Base-by-base conservation (phyloP, 2,113 vertebrate genomes). In the Strigops habroptila region DNA sequence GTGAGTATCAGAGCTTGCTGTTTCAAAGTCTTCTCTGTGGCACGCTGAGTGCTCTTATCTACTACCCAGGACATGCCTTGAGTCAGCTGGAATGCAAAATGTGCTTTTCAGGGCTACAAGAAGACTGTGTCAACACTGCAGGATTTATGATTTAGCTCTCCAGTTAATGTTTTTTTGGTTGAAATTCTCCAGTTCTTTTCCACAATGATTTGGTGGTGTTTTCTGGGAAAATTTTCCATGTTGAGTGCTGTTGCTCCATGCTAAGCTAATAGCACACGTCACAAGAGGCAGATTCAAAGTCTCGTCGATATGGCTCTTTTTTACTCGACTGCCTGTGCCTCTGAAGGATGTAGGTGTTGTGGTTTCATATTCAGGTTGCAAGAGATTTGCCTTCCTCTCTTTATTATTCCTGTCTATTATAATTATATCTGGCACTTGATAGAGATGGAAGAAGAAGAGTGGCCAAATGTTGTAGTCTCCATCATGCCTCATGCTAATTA, bases 61-160 rank as follows among this genome's bases (percentile, higher is more conserved):
- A 41, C 77, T 73, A 48, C 52, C 62, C 68, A 49, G 62, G 65
- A 78, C 39, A 8, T 92, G 73, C 81, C 44, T 76, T 39, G 63
- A 60, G 53, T 87, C 86, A 93, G 46, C 85, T 88, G 91, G 95
- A 97, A 95, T 92, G 85, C 82, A 94, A 94, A 96, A 85, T 94
- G 75, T 94, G 68, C 93, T 77, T 92, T 68, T 90, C 0, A 5
- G 81, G 86, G 18, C 64, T 92, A 68, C 76, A 69, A 63, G 77
- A 94, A 88, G 77, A 52, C 48, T 84, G 18, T 86, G 75, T 92
- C 89, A 93, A 91, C 81, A 77, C 44, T 62, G 31, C 33, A 23
- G 67, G 4, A 12, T 43, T 88, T 85, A 59, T 82, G 18, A 90
- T 96, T 91, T 90, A 90, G 86, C 46, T 91, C 19, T 75, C 43